A percentile compares a stretch with the other conserved stretches of the same genome.
Evolutionary conservation across 2,888 invertebrate genomes (phyloP).

Genomic region (Andrena flavipes): DNA sequence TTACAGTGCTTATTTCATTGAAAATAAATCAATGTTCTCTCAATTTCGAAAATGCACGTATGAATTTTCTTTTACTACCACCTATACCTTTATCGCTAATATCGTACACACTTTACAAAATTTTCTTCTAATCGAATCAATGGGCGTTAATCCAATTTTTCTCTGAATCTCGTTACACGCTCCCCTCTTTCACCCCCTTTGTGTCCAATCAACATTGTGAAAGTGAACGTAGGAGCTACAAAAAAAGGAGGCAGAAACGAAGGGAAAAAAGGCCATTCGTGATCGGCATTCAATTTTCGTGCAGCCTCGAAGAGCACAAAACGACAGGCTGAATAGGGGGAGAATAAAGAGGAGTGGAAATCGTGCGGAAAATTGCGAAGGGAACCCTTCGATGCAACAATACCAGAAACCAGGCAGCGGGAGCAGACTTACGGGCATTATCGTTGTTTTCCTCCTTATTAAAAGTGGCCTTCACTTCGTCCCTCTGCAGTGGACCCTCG

Average conservation of each 20-base stretch:
- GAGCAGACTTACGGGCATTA: constrained; percentile 79
- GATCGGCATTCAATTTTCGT: constrained; percentile 47
- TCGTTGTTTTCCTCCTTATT: constrained; percentile 86
- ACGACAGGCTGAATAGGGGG: neutral
- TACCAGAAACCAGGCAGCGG: constrained; percentile 52
- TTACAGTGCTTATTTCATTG: neutral
- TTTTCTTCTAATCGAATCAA: too few species aligned
- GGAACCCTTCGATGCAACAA: constrained; percentile 59
- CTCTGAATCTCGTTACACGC: neutral
- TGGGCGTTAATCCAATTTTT: too few species aligned
- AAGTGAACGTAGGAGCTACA: neutral
- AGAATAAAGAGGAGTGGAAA: constrained; percentile 55
- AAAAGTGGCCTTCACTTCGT: constrained; percentile 88
- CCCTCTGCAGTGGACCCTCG: constrained; percentile 89
- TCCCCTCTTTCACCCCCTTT: neutral
- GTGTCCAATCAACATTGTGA: constrained; percentile 10
- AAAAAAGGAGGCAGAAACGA: neutral
- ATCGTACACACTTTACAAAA: neutral
- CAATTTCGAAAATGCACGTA: neutral
- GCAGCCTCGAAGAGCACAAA: constrained; percentile 21
- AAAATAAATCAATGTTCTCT: neutral
- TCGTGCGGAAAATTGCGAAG: constrained; percentile 68
- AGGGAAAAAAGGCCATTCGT: constrained; percentile 23
- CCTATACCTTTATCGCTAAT: neutral
- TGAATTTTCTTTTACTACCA: neutral